Base-by-base conservation (phyloP, 1,140 invertebrate genomes). In the Sipha flava region DNA sequence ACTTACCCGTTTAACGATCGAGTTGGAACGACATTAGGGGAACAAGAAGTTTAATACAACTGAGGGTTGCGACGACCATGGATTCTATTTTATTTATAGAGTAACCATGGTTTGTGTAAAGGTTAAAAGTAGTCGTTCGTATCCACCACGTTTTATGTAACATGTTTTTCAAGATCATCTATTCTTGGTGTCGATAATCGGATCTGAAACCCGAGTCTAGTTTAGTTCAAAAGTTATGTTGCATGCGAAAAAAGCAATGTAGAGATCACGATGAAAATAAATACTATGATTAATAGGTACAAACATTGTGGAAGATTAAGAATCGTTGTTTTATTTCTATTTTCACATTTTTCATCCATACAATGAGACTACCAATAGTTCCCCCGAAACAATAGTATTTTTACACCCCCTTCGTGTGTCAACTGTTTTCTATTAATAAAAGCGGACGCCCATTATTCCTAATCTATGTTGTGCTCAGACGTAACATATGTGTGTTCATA, bases 1-100 rank as follows among this genome's bases (percentile, higher is more conserved):
- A 40, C 31, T 66, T 66, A 40, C 62, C 62, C 62, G 37, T 66
- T 62, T 66, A 66, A 66, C 62, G 62, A 66, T 66, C 31, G 34
- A n/a, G 62, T n/a, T 40, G 5, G 62, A 66, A n/a, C n/a, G 62
- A 3, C 31, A 21, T 62, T 43, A 18, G 59, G 59, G 62, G 10
- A 66, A 23, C 2, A 4, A 66, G 12, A 4, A 9, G 10, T 31
- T 31, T 18, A 59, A 31, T 29, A 31, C 59, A 7, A 29, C 26
- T 26, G 40, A n/a, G 40, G 62, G 62, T 66, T 37, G 62, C 18
- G 21, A 40, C 62, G 62, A 34, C 29, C 34, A 66, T 21, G 34
- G 31, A 66, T 66, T 40, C 34, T 12, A 5, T 34, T 37, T 68
- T 68, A 68, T 68, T 68, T 68, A 68, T 68, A 68, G 37, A 4